These are phyloP conservation scores for Diplolepis rosae DNA, from an alignment of 2,888 invertebrate genomes.

Conservation along the genomic window DNA sequence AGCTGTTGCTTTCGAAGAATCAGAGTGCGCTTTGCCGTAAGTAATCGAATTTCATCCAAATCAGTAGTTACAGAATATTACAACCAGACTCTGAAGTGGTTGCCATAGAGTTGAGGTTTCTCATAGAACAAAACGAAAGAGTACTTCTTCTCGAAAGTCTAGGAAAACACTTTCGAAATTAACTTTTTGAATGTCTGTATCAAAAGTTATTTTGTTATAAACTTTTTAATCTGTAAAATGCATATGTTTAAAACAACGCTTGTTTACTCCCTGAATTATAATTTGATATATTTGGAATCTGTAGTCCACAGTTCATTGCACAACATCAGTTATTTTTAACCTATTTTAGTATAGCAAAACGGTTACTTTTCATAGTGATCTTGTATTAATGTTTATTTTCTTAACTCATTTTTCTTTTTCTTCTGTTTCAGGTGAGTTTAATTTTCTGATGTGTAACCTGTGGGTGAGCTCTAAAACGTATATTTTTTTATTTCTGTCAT, in stretches of 20 bases:
- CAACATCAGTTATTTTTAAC: no score
- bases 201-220: background rate
- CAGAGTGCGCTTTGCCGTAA: slow-evolving; percentile 16
- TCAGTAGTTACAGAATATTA: slow-evolving; percentile 27
- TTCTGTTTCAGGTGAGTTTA: background rate
- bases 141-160: background rate
- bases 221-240: background rate
- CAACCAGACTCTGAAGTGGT: slow-evolving; percentile 14
- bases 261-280: no score
- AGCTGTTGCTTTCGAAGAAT: slow-evolving; percentile 18
- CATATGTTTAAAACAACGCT: no score
- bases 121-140: background rate
- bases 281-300: no score
- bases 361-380: background rate
- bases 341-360: no score
- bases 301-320: no score
- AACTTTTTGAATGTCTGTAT: slow-evolving; percentile 1
- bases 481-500: background rate
- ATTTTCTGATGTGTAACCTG: background rate
- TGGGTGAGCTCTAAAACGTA: background rate
- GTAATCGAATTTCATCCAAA: slow-evolving; percentile 19
- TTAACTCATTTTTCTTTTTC: background rate
- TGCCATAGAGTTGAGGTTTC: background rate
- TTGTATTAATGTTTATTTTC: background rate
- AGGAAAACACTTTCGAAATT: background rate